Conservation (phyloP, 2,888 invertebrate genomes). For the Anthophora plumipes region DNA sequence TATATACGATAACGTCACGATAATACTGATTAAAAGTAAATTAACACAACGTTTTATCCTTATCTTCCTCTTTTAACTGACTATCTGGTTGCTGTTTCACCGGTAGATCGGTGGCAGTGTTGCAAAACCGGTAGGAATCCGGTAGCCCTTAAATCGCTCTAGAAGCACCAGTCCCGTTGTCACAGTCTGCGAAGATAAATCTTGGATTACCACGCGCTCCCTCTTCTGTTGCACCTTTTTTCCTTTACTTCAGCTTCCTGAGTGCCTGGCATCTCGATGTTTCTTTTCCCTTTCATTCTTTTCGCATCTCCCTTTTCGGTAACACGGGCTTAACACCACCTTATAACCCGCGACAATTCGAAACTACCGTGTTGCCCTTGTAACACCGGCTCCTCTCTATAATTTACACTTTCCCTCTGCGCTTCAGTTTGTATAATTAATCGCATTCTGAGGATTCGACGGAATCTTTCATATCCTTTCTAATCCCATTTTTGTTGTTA, state of each 20-base stretch:
- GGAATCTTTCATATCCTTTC: background rate
- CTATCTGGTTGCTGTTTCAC: slow-evolving; percentile 19
- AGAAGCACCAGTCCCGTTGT: slow-evolving; percentile 70
- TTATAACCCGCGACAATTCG: slow-evolving; percentile 73
- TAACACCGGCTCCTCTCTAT: slow-evolving; percentile 33
- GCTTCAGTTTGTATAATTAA: slow-evolving; percentile 33
- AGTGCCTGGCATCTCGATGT: slow-evolving; percentile 66
- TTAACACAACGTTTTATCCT: too few relatives aligned
- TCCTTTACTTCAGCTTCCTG: slow-evolving; percentile 55
- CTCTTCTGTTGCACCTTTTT: slow-evolving; percentile 60
- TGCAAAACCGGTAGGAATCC: slow-evolving; percentile 57
- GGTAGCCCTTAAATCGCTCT: slow-evolving; percentile 73
- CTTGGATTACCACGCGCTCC: slow-evolving; percentile 81
- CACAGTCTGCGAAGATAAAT: slow-evolving; percentile 81
- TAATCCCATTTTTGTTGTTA: too few relatives aligned
- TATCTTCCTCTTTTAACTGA: background rate
- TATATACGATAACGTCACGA: too few relatives aligned
- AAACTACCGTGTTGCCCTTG: slow-evolving; percentile 63
- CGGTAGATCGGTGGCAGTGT: slow-evolving; percentile 46
- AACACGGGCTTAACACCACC: slow-evolving; percentile 78
- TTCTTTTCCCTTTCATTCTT: slow-evolving; percentile 42
- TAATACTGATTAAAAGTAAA: too few relatives aligned
- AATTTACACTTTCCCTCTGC: slow-evolving; percentile 11
- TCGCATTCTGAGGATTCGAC: slow-evolving; percentile 1
- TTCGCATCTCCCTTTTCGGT: slow-evolving; percentile 52